A percentile compares a stretch with the other conserved stretches of the same genome.
phyloP scores from a whole-genome alignment of 2,113 vertebrate genomes.

The Proterorhinus semilunaris region DNA sequence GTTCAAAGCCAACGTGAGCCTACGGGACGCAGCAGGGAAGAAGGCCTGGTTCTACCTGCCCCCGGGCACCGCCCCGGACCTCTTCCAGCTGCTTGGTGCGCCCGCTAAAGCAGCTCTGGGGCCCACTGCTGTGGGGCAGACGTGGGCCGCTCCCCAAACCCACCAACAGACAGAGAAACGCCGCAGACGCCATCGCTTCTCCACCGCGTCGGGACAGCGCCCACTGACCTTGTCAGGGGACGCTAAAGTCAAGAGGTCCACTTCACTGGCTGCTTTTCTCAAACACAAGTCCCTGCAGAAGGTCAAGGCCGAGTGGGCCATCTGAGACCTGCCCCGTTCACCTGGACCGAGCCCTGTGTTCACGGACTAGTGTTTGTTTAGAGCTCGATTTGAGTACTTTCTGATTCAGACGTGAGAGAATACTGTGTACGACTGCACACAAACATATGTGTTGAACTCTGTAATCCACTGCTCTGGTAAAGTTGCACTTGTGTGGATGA shows the following conservation, averaged over 20 bases:
- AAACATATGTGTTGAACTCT: too few relatives aligned
- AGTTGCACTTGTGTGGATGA: background rate
- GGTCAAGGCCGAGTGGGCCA: background rate
- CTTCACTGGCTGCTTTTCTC: slow-evolving; percentile 71
- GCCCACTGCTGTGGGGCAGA: background rate
- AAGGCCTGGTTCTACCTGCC: slow-evolving; percentile 89
- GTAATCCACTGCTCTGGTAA: background rate
- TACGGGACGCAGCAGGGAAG: slow-evolving; percentile 86
- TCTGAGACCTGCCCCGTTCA: background rate
- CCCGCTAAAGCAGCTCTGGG: slow-evolving; percentile 42
- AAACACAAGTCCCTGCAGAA: slow-evolving; percentile 66
- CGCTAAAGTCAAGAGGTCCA: slow-evolving; percentile 62
- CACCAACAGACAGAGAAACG: background rate
- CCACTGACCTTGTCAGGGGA: background rate
- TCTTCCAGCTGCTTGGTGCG: slow-evolving; percentile 83
- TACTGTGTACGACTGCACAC: too few relatives aligned
- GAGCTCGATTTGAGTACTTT: too few relatives aligned
- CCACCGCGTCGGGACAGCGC: slow-evolving; percentile 10
- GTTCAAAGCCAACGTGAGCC: slow-evolving; percentile 75
- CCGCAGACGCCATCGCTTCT: slow-evolving; percentile 27
- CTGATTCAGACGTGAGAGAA: too few relatives aligned
- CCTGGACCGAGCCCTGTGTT: too few relatives aligned
- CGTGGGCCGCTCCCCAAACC: background rate
- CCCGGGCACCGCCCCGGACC: slow-evolving; percentile 60
- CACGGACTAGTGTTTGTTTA: too few relatives aligned